Evolutionary conservation across 2,113 vertebrate species (phyloP).

Genomic region (Ammospiza caudacuta): DNA sequence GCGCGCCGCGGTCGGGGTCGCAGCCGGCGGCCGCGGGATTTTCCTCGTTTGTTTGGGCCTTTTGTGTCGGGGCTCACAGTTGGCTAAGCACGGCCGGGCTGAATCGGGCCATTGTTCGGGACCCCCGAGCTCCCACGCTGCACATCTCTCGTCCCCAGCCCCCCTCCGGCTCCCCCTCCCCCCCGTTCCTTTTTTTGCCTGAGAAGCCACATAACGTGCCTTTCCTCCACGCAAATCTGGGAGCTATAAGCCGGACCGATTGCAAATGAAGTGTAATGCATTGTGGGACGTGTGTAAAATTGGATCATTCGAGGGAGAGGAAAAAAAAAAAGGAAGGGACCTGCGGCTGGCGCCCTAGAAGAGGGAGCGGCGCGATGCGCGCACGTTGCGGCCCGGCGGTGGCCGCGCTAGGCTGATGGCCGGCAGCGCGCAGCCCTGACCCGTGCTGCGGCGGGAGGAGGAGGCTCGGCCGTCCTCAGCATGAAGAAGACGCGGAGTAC

Average conservation of each 20-base stretch:
- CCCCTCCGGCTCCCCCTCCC: conserved; percentile 41
- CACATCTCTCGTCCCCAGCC: not conserved
- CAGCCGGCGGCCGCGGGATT: not conserved
- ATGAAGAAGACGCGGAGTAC: conserved; percentile 99
- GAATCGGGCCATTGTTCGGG: not conserved
- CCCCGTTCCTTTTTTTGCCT: conserved; percentile 66
- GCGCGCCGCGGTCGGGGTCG: not conserved
- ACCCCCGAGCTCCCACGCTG: not conserved
- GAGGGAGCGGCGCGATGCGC: conserved; percentile 71
- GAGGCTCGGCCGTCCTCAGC: conserved; percentile 83
- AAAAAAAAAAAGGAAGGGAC: conserved; percentile 67
- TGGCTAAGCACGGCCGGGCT: not conserved
- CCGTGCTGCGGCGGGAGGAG: conserved; percentile 68
- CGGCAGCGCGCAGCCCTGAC: conserved; percentile 27
- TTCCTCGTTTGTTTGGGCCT: not conserved
- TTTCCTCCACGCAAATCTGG: conserved; percentile 90
- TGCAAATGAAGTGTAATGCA: conserved; percentile 96
- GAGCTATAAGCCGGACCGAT: conserved; percentile 88
- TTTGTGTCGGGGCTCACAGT: not conserved
- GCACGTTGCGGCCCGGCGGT: conserved; percentile 68
- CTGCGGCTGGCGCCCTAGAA: conserved; percentile 72
- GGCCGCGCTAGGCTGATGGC: conserved; percentile 68
- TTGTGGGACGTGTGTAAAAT: conserved; percentile 83
- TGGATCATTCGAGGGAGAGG: conserved; percentile 74
- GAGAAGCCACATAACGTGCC: conserved; percentile 86